Percentiles rank a stretch among this genome's conserved stretches.
Evolutionary conservation across 2,888 invertebrate species (phyloP).

Genomic region (Caenorhabditis sp.): DNA sequence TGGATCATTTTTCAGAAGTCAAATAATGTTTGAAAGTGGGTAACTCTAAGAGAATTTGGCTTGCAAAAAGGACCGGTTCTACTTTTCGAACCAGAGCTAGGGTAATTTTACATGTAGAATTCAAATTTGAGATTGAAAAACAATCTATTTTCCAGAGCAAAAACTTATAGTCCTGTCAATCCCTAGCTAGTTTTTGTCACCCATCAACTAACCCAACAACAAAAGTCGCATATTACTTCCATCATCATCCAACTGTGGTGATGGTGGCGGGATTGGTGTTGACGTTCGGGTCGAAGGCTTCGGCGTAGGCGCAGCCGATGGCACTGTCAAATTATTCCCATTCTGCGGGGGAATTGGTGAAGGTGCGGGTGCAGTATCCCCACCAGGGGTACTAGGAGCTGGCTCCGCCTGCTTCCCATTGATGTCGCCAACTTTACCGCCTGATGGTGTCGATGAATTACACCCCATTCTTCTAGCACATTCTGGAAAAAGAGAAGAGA

Average conservation of each 20-base stretch:
- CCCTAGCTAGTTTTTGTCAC: neutral
- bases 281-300: neutral
- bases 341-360: neutral
- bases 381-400: no score
- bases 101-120: no score
- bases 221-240: neutral
- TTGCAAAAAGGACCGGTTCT: no score
- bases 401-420: neutral
- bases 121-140: no score
- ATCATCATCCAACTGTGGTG: neutral
- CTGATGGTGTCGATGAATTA: slow-evolving; percentile 16
- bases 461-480: slow-evolving; percentile 24
- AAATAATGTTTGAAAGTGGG: no score
- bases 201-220: neutral
- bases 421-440: slow-evolving; percentile 11
- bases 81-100: no score
- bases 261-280: neutral
- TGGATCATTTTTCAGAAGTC: no score
- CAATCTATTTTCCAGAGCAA: no score
- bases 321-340: neutral
- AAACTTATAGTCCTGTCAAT: no score
- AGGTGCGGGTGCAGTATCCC: neutral
- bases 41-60: no score
- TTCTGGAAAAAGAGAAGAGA: neutral
- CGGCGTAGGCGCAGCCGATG: neutral